Evolutionary conservation across 2,888 invertebrate genomes (phyloP).

Genomic region (Ephialtes manifestator): DNA sequence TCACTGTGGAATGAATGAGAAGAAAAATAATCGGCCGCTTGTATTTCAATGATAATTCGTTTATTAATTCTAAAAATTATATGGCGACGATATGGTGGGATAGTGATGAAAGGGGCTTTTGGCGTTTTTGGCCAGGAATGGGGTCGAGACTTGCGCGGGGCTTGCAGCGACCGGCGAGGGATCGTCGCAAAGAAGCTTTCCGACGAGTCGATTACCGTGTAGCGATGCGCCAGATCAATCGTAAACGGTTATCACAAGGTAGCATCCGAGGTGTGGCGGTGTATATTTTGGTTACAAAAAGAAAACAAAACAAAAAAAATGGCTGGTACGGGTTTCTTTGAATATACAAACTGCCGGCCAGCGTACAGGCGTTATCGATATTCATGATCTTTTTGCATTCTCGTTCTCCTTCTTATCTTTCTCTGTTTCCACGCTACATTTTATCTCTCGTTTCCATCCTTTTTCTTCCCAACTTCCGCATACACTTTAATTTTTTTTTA

Average conservation of each 20-base stretch:
- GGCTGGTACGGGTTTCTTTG: conserved; percentile 41
- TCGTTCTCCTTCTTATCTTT: conserved; percentile 40
- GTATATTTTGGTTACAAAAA: conserved; percentile 62
- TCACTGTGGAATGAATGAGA: not conserved
- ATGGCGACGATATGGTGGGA: conserved; percentile 80
- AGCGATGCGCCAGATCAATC: conserved; percentile 46
- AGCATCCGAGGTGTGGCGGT: conserved; percentile 69
- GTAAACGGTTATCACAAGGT: conserved; percentile 74
- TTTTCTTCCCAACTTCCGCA: conserved; percentile 46
- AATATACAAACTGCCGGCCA: conserved; percentile 44
- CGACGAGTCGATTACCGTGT: conserved; percentile 45
- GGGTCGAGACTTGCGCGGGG: conserved; percentile 59
- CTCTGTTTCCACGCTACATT: conserved; percentile 25
- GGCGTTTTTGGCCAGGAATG: conserved; percentile 65
- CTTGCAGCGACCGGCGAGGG: conserved; percentile 51
- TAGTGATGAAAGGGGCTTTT: conserved; percentile 69
- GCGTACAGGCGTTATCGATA: conserved; percentile 31
- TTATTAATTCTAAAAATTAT: conserved; percentile 81
- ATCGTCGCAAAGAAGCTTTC: conserved; percentile 53
- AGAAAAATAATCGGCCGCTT: conserved; percentile 51
- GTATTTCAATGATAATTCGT: conserved; percentile 79
- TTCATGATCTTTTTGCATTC: conserved; percentile 26
- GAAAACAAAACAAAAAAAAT: conserved; percentile 40
- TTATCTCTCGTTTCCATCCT: conserved; percentile 34
- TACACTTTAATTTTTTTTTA: conserved; percentile 27